Percentiles rank a stretch among this genome's conserved stretches.
Conservation (phyloP, 2,888 invertebrate genomes). For the Phorcus lineatus region DNA sequence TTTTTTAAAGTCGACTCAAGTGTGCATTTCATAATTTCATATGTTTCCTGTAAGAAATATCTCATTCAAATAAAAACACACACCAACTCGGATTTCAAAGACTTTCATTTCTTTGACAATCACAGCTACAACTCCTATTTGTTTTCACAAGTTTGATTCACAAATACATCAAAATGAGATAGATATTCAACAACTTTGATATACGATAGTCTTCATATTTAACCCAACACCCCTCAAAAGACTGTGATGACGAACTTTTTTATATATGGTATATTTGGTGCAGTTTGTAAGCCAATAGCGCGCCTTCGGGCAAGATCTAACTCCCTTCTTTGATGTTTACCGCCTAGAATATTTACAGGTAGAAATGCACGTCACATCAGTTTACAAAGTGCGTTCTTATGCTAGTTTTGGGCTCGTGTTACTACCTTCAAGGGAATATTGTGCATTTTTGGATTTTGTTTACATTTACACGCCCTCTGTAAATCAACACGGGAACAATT, state of each 20-base stretch:
- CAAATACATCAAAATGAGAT: not conserved
- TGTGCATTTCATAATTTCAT: too few relatives aligned
- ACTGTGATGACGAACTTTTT: not conserved
- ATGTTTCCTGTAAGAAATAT: too few relatives aligned
- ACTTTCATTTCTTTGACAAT: too few relatives aligned
- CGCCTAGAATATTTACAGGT: not conserved
- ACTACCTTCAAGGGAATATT: not conserved
- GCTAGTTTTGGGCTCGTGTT: not conserved
- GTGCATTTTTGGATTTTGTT: not conserved
- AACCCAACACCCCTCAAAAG: not conserved
- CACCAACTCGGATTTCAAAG: too few relatives aligned
- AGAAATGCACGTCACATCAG: not conserved
- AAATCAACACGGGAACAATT: too few relatives aligned
- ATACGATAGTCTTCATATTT: conserved; percentile 13
- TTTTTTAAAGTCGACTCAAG: too few relatives aligned
- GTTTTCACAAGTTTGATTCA: too few relatives aligned
- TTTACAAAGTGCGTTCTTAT: not conserved
- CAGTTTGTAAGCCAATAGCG: not conserved
- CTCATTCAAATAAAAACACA: too few relatives aligned
- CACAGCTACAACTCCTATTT: too few relatives aligned
- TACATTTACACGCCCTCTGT: not conserved
- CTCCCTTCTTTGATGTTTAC: not conserved
- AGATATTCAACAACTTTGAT: conserved; percentile 11
- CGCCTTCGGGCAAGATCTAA: not conserved
- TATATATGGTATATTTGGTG: not conserved